Evolutionary conservation across 2,113 vertebrate species (phyloP).

Genomic region (Hyla sarda): DNA sequence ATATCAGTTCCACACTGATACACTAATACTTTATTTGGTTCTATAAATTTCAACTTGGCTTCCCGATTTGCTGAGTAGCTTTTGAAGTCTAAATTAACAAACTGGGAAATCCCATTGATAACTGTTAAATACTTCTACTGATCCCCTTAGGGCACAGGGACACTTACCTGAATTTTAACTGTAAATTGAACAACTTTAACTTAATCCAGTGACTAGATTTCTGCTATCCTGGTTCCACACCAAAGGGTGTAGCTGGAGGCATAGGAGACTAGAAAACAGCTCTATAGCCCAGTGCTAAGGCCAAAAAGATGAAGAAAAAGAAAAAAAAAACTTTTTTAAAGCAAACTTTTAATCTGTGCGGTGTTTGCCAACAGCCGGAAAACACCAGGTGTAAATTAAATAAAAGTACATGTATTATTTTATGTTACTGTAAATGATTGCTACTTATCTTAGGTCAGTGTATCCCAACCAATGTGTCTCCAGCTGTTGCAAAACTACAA

Average conservation of each 20-base stretch:
- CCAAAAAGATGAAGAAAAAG: neutral
- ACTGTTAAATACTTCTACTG: slow-evolving; percentile 20
- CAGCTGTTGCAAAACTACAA: no score
- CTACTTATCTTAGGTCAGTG: no score
- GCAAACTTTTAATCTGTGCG: neutral
- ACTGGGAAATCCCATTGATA: slow-evolving; percentile 16
- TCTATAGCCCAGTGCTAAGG: no score
- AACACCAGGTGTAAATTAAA: neutral
- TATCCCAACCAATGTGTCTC: no score
- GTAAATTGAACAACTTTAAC: neutral
- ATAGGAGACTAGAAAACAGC: neutral
- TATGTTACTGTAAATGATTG: no score
- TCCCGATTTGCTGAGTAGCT: neutral
- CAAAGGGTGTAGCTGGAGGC: neutral
- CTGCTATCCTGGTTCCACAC: neutral
- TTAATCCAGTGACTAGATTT: neutral
- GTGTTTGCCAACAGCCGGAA: neutral
- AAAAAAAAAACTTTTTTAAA: no score
- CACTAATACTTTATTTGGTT: slow-evolving; percentile 1
- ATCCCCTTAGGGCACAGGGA: neutral
- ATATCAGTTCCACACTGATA: slow-evolving; percentile 15
- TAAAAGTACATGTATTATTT: neutral
- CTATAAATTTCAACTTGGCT: slow-evolving; percentile 23
- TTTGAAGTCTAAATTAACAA: slow-evolving; percentile 17
- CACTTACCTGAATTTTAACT: slow-evolving; percentile 11